Percentiles rank a stretch among this genome's conserved stretches.
Evolutionary conservation across 2,113 vertebrate genomes (phyloP).

Genomic region (Sinocyclocheilus grahami): DNA sequence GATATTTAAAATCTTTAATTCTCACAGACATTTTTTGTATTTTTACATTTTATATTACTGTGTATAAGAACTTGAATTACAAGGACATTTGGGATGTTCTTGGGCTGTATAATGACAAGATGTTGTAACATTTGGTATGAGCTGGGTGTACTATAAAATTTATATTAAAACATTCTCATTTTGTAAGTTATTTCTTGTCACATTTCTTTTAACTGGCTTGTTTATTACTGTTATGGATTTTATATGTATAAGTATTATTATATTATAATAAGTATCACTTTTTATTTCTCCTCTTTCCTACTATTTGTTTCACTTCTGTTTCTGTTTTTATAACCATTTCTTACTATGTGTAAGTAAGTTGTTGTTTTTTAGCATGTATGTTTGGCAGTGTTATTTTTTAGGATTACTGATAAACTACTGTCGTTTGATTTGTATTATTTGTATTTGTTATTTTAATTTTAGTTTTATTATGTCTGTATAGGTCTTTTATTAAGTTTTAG

Average conservation of each 20-base stretch:
- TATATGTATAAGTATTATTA: not conserved
- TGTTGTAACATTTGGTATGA: conserved; percentile 1
- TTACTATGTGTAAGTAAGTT: too few species aligned
- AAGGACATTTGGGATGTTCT: not conserved
- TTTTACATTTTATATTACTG: not conserved
- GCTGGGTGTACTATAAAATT: not conserved
- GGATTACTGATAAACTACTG: too few species aligned
- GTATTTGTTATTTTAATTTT: too few species aligned
- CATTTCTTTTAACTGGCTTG: not conserved
- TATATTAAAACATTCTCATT: not conserved
- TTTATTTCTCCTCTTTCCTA: too few species aligned
- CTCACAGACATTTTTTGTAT: not conserved
- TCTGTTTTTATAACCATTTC: too few species aligned
- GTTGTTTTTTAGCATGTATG: too few species aligned
- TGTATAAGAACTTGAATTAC: not conserved
- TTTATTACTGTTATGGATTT: not conserved
- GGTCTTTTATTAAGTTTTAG: too few species aligned
- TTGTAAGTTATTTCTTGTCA: not conserved
- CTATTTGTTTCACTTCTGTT: too few species aligned
- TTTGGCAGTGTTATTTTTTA: too few species aligned
- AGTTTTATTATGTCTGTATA: too few species aligned
- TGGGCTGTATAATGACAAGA: not conserved
- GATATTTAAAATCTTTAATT: not conserved
- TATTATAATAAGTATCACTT: too few species aligned
- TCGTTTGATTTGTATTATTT: too few species aligned